These are phyloP conservation scores for Pomatostomus ruficeps DNA, from an alignment of 2,113 vertebrate genomes.

Conservation along the genomic window DNA sequence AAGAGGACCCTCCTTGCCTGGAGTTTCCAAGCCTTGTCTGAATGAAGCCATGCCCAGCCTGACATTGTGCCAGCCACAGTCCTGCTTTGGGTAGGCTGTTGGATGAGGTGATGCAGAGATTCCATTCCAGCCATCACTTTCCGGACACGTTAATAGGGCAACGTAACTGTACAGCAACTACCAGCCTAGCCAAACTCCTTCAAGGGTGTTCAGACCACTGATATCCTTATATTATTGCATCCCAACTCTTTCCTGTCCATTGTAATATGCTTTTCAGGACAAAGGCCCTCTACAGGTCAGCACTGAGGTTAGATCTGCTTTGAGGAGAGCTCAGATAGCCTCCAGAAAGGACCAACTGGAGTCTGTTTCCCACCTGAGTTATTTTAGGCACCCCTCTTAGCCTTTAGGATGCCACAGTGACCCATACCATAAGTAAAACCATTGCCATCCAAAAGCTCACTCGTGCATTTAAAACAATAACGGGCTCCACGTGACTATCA, in stretches of 20 bases:
- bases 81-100: neutral
- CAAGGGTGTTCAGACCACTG: neutral
- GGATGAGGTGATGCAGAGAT: neutral
- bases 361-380: neutral
- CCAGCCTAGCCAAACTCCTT: neutral
- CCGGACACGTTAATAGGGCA: neutral
- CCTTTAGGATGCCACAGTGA: neutral
- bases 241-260: neutral
- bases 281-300: neutral
- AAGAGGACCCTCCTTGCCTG: neutral
- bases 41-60: neutral
- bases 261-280: neutral
- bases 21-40: neutral
- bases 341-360: neutral
- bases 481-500: neutral
- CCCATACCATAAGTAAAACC: neutral
- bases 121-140: neutral
- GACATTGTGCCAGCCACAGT: neutral
- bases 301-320: neutral
- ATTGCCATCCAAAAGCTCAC: fast-evolving
- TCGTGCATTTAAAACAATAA: neutral
- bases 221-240: too few relatives aligned
- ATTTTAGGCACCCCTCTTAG: neutral
- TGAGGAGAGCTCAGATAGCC: neutral
- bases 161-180: neutral